These are phyloP conservation scores for Apostichopus japonicus DNA, from an alignment of 35 echinoderm and acorn worm species.

Conservation along the genomic window DNA sequence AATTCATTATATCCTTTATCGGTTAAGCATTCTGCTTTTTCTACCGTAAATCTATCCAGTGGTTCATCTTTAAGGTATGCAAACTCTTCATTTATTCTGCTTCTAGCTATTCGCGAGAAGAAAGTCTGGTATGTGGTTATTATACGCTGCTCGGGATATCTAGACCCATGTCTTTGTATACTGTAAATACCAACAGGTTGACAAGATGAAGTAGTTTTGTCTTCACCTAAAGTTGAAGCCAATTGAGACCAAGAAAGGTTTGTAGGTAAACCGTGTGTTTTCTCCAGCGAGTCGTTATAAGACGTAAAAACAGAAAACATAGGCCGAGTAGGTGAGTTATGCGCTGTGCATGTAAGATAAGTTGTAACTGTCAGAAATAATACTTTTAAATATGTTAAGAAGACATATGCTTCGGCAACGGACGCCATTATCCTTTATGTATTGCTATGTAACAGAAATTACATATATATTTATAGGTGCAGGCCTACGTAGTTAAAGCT, in stretches of 20 bases:
- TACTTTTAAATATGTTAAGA: no score
- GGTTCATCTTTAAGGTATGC: constrained; percentile 41
- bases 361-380: no score
- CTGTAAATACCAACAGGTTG: constrained; percentile 35
- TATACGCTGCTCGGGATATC: constrained; percentile 42
- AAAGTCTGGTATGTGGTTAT: constrained; percentile 8
- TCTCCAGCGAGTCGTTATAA: constrained; percentile 22
- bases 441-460: no score
- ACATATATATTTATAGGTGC: no score
- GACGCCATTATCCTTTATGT: no score
- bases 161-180: constrained; percentile 59
- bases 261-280: not conserved
- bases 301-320: constrained; percentile 28
- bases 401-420: no score
- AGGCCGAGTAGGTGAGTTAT: not conserved
- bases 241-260: constrained; percentile 35
- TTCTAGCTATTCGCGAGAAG: not conserved
- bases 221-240: not conserved
- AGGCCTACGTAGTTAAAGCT: no score
- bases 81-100: constrained; percentile 47
- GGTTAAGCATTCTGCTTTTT: constrained; percentile 1
- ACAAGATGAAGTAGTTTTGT: constrained; percentile 27
- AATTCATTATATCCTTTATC: constrained; percentile 51
- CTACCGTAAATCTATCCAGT: not conserved
- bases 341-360: no score